phyloP scores from a whole-genome alignment of 2,113 vertebrate species.

The Ciconia boyciana region DNA sequence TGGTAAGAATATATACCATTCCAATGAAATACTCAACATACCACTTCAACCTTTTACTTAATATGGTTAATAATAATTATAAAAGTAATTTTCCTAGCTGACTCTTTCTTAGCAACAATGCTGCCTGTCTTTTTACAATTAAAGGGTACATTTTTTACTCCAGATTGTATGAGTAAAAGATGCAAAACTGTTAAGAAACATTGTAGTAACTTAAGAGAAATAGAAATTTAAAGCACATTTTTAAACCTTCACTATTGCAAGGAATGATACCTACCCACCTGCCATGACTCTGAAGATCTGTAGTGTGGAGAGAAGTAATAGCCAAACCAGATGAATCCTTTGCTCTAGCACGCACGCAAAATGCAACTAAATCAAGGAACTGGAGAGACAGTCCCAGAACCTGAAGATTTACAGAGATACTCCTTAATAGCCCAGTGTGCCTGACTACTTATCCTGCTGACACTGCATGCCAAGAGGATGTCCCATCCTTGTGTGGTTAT shows the following conservation, averaged over 20 bases:
- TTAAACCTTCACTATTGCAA: background rate
- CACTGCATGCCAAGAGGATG: background rate
- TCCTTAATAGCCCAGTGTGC: background rate
- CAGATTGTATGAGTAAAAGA: background rate
- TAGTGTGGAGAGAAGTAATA: background rate
- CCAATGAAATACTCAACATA: background rate
- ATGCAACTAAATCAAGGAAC: background rate
- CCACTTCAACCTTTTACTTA: background rate
- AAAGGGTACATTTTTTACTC: background rate
- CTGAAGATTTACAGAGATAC: background rate
- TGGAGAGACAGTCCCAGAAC: background rate
- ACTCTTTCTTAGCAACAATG: background rate
- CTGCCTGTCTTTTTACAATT: background rate
- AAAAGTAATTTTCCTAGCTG: background rate
- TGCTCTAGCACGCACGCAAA: background rate
- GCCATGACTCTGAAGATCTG: background rate
- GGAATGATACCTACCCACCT: background rate
- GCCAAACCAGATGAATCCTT: background rate
- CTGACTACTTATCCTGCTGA: background rate
- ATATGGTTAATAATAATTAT: background rate
- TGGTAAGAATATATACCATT: background rate
- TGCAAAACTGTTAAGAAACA: background rate
- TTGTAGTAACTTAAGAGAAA: background rate
- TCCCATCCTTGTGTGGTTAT: background rate
- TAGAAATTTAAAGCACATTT: background rate